phyloP scores from a whole-genome alignment of 2,888 invertebrate genomes.

The Calameuta pallipes region DNA sequence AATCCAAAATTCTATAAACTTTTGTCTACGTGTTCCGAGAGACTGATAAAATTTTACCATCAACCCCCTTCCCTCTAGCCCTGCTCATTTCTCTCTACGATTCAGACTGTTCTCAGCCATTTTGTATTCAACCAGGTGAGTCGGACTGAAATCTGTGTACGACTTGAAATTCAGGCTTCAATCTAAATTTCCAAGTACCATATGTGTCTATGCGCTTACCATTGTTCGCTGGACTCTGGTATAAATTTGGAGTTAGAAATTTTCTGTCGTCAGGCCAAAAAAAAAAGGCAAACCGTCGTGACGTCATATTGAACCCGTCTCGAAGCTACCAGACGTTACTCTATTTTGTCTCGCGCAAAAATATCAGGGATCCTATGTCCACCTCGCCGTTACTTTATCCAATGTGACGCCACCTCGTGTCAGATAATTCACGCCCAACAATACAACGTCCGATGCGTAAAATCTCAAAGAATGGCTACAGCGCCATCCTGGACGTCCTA shows the following conservation, averaged over 20 bases:
- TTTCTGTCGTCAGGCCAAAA: neutral
- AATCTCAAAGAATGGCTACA: conserved; percentile 1
- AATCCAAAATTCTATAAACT: neutral
- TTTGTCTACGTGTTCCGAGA: neutral
- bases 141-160: neutral
- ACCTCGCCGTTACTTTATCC: neutral
- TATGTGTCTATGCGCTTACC: neutral
- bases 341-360: neutral
- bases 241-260: neutral
- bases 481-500: neutral
- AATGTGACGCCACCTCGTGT: neutral
- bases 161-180: neutral
- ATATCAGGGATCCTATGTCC: neutral
- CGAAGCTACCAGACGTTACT: neutral
- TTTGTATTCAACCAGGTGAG: neutral
- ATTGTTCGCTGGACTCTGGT: neutral
- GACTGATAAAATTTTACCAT: neutral
- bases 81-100: neutral
- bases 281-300: neutral
- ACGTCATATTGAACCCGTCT: neutral
- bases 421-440: neutral
- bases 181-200: neutral
- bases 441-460: conserved; percentile 1
- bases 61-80: neutral
- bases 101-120: neutral